Evolutionary conservation across 2,888 invertebrate genomes (phyloP).

Genomic region (Noctua fimbriata): DNA sequence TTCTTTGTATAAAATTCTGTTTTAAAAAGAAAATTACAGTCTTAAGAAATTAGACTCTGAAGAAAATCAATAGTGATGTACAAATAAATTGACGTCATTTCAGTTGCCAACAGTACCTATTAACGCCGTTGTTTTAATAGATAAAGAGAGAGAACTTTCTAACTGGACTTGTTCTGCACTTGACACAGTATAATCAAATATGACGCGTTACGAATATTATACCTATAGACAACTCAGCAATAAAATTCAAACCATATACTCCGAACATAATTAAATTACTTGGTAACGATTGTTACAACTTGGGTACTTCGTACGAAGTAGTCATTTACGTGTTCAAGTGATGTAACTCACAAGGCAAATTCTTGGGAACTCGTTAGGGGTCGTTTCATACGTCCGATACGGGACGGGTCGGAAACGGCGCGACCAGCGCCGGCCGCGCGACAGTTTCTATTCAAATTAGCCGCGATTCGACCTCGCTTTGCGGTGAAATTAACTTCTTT

Average conservation of each 20-base stretch:
- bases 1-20: conserved; percentile 59
- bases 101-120: neutral
- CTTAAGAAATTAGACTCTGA: neutral
- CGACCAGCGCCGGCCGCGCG: conserved; percentile 79
- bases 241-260: conserved; percentile 4
- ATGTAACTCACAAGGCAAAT: conserved; percentile 79
- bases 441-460: conserved; percentile 87
- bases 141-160: neutral
- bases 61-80: neutral
- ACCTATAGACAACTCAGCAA: neutral
- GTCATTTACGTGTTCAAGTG: conserved; percentile 77
- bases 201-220: neutral
- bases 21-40: conserved; percentile 22
- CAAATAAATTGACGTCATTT: neutral
- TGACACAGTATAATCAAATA: neutral
- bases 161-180: neutral
- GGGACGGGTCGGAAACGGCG: conserved; percentile 81
- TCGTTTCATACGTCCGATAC: conserved; percentile 75
- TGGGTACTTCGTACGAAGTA: conserved; percentile 57
- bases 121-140: neutral
- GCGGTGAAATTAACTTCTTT: conserved; percentile 62
- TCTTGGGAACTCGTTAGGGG: conserved; percentile 81
- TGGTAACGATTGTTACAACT: conserved; percentile 49
- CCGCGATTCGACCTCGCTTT: conserved; percentile 68
- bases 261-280: conserved; percentile 45